Base-by-base conservation (phyloP, 1,140 invertebrate species). In the Zaprionus nigranus region DNA sequence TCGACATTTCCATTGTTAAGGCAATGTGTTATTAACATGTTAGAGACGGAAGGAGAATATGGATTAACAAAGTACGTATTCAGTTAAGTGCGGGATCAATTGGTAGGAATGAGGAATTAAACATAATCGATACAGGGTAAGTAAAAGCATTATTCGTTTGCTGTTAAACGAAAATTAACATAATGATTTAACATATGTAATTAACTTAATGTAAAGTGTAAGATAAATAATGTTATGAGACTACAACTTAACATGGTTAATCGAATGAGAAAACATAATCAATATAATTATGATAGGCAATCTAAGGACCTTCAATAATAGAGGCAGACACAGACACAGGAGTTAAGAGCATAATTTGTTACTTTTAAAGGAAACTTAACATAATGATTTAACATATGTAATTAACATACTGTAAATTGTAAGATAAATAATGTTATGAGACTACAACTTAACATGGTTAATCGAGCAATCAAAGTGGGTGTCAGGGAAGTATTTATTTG, bases 21-120 rank as follows among this genome's bases (percentile, higher is more conserved):
- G 12, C n/a, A 17, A 34, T 51, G 46, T 49, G 22, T 49, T 22
- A 56, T 11, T 24, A 28, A 15, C 38, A 65, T 65, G 34, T 54
- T 9, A 20, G 20, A 43, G 2, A n/a, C n/a, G 7, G 40, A 17
- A 17, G 3, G n/a, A n/a, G n/a, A n/a, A n/a, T n/a, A n/a, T n/a
- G 9, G n/a, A 17, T 17, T 46, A 3, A 7, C 5, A 43, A n/a
- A 43, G 38, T 0, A 15, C 5, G 40, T 17, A 6, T 17, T 6
- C 5, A 0, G 2, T 43, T 43, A 17, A 17, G 40, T 43, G 40
- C 1, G 2, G 15, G 5, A 43, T 7, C 1, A 0, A 38, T 15
- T 43, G 30, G 9, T 11, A 9, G 30, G 2, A n/a, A 13, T 15
- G 7, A 30, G 28, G 7, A 26, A 26, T 26, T 26, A 26, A 26